Percentiles rank a stretch among this genome's conserved stretches.
phyloP scores from a whole-genome alignment of 2,113 vertebrate genomes.

The Psammodynastes pulverulentus region DNA sequence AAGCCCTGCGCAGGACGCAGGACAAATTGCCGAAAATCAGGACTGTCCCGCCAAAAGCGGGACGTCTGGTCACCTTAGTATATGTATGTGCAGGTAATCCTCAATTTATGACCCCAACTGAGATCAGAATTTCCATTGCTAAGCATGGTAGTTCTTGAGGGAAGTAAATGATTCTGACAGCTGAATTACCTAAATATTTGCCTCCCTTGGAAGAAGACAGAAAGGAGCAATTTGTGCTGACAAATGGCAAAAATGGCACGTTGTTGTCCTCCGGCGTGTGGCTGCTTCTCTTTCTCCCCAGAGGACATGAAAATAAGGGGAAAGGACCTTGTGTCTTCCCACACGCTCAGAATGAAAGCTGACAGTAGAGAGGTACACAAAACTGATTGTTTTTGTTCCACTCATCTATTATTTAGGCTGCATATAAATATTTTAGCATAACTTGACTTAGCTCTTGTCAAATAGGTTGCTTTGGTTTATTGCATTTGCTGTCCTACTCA shows the following conservation, averaged over 20 bases:
- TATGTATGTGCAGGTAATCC: no score
- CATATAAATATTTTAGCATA: slow-evolving; percentile 47
- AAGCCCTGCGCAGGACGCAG: no score
- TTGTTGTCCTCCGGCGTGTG: neutral
- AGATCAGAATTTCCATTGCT: neutral
- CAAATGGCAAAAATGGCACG: neutral
- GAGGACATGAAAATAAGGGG: neutral
- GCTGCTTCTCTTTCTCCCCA: neutral
- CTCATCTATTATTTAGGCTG: slow-evolving; percentile 52
- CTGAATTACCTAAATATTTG: neutral
- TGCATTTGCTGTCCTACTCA: neutral
- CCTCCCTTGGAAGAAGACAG: neutral
- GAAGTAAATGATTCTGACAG: neutral
- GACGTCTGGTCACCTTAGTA: no score
- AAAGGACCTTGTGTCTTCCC: neutral
- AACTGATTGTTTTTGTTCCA: slow-evolving; percentile 30
- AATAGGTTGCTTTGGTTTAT: neutral
- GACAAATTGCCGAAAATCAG: no score
- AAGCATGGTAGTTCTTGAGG: neutral
- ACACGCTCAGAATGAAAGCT: neutral
- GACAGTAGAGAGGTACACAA: slow-evolving; percentile 1
- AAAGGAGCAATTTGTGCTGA: neutral
- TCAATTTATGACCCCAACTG: neutral
- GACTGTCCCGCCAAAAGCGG: no score
- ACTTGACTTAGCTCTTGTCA: neutral